Evolutionary conservation across 2,888 invertebrate species (phyloP).

Genomic region (Epistrophella euchroma): DNA sequence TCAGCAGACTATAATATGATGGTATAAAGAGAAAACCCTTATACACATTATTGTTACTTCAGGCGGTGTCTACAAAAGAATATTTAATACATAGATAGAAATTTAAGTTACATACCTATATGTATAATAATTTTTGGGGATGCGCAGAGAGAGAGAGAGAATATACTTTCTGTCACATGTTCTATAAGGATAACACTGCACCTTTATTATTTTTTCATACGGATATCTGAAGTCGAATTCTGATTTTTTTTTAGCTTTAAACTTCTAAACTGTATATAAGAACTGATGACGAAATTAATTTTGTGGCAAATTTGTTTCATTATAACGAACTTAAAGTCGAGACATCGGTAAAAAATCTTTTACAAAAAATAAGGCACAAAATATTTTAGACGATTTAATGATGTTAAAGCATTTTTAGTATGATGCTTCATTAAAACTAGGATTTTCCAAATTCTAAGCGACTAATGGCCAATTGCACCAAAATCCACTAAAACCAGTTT

Average conservation of each 20-base stretch:
- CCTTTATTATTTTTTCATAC: background rate
- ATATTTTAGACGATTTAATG: too few relatives aligned
- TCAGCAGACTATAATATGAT: background rate
- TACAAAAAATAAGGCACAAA: too few relatives aligned
- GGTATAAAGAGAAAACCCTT: constrained; percentile 6
- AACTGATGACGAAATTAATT: background rate
- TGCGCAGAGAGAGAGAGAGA: constrained; percentile 6
- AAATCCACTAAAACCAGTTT: too few relatives aligned
- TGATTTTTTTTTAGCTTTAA: background rate
- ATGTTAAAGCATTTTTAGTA: too few relatives aligned
- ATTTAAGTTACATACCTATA: background rate
- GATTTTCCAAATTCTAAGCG: too few relatives aligned
- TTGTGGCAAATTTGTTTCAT: too few relatives aligned
- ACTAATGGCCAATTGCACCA: too few relatives aligned
- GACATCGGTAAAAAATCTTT: too few relatives aligned
- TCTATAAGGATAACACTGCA: background rate
- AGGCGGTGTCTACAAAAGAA: constrained; percentile 60
- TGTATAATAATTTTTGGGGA: background rate
- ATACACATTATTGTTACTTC: constrained; percentile 43
- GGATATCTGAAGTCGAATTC: background rate
- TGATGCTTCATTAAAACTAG: too few relatives aligned
- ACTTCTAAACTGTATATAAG: background rate
- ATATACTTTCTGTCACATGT: background rate
- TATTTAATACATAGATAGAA: constrained; percentile 5
- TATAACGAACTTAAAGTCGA: too few relatives aligned